Evolutionary conservation across 2,888 invertebrate species (phyloP), one percentile per base, ranked within the genome.

Genomic region (Drosophila subquinaria): DNA sequence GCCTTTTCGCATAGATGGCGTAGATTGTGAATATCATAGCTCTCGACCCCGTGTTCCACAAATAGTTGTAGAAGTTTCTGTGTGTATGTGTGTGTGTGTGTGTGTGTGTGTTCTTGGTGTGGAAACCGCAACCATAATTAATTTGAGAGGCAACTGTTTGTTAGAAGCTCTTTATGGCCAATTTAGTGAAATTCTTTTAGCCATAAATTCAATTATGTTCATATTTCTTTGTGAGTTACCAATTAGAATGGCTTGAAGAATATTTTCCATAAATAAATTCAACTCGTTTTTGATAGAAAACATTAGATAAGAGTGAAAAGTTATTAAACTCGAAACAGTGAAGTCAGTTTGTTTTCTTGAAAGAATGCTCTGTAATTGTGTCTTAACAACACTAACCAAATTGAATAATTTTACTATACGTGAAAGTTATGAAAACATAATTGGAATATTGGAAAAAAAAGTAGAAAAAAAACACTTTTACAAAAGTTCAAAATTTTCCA

Each of bases 81-180:
- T 51, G 6, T 33, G 33, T 8, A 8, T 11, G 33, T 11, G 17
- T 50, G 50, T 33, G 15, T 33, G 50, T 33, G 15, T 33, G 30
- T 30, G 11, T 36, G 36, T 52, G 23, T 23, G 20, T 52, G 36
- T 17, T 35, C 45, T 67, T 62, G 51, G 70, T 48, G 70, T 68
- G 42, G 59, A 53, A 71, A 57, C 71, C 68, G 59, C 71, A 66
- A 62, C 68, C 71, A 68, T 71, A 68, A 71, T 71, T 71, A 71
- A 68, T 68, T 59, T 65, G 30, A 43, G 64, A 57, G 65, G 65
- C 69, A 57, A 57, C 59, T 62, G 62, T 50, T 42, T 60, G 35
- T 52, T 56, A 43, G 59, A 36, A 43, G 42, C 35, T n/a, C 13
- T 38, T 57, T 52, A 52, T 57, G 38, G 38, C 30, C 38, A 65